phyloP scores from a whole-genome alignment of 2,797 vertebrate species.

The Typhlichthys eigenmanni region DNA sequence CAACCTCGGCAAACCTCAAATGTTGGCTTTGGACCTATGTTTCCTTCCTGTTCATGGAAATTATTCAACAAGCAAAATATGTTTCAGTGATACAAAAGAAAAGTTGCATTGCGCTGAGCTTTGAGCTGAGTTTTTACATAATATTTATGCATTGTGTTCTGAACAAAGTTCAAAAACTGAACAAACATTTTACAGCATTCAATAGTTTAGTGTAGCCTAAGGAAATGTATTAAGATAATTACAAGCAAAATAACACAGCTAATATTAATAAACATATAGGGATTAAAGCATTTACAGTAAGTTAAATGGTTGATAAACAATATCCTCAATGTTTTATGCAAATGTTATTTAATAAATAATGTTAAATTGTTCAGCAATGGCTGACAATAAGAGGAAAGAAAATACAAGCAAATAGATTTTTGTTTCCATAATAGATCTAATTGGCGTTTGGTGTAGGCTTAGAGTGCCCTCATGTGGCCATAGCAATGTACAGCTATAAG shows the following conservation, averaged over 20 bases:
- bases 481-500: neutral
- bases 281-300: neutral
- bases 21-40: slow-evolving; percentile 75
- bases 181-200: slow-evolving; percentile 12
- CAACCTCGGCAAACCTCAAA: slow-evolving; percentile 60
- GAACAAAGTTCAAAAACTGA: slow-evolving; percentile 26
- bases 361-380: neutral
- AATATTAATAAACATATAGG: neutral
- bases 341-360: neutral
- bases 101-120: slow-evolving; percentile 34
- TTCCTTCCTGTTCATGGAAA: slow-evolving; percentile 80
- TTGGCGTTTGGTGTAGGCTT: slow-evolving; percentile 32
- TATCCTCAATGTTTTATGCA: neutral
- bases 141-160: slow-evolving; percentile 53
- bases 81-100: slow-evolving; percentile 34
- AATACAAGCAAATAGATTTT: neutral
- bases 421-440: too few relatives aligned
- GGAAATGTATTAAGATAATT: slow-evolving; percentile 1
- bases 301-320: slow-evolving; percentile 1
- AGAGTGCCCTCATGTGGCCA: slow-evolving; percentile 75
- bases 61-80: slow-evolving; percentile 52
- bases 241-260: neutral
- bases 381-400: neutral
- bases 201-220: slow-evolving; percentile 16
- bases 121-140: slow-evolving; percentile 31